Evolutionary conservation across 2,888 invertebrate species (phyloP), one percentile per base, ranked within the genome.

Genomic region (Pyrrhia umbra): DNA sequence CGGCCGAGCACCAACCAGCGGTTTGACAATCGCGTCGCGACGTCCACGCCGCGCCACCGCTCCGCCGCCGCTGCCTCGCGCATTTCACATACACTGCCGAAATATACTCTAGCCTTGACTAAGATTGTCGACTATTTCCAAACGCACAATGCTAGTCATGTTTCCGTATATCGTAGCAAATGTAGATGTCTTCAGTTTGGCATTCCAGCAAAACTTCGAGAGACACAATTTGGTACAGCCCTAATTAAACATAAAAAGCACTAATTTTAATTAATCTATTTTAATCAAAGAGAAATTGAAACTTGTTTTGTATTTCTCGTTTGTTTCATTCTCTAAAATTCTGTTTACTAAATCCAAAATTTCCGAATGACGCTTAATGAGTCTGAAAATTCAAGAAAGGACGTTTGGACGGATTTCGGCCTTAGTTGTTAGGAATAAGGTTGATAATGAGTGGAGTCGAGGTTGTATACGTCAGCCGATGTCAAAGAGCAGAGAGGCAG

Each of bases 401-500:
- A 52, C 59, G 70, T n/a, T 64, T 74, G 71, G 40, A 66, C 73
- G 73, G 92, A 77, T 84, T 80, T 68, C 72, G 66, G 76, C 87
- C 83, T 86, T 92, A 86, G 58, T 2, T 2, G 13, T 49, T 56
- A 1, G 47, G 16, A 49, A 83, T 91, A 93, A 86, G 88, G 92
- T 88, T 81, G 85, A 86, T 72, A 82, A 85, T 80, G 77, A 74
- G 72, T 45, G 40, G 71, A 75, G 68, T 68, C 70, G 84, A 80
- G 85, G 86, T 87, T 87, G 88, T 81, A 73, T 84, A 85, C 90
- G 89, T 92, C 92, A 92, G 88, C 79, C 85, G 88, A 89, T 93
- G 94, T 94, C 94, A 94, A 92, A 94, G 93, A 94, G 93, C 91
- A 91, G 85, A 87, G 86, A 90, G 85, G 81, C 84, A 85, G 85